Evolutionary conservation across 2,888 invertebrate genomes (phyloP).

Genomic region (Steinernema hermaphroditum): DNA sequence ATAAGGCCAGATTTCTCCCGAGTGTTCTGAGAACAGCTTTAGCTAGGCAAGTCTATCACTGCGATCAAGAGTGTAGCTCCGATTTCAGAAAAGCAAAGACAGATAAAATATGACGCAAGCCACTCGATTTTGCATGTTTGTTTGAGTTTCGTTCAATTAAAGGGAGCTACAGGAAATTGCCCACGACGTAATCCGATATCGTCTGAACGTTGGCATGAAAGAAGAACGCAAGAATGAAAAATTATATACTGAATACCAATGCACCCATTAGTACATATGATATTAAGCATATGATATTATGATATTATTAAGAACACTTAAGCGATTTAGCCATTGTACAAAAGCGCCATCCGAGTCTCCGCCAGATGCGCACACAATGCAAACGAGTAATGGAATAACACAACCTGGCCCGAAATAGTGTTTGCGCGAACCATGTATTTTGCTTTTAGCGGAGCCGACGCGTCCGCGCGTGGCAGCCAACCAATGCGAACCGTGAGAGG

Average conservation of each 20-base stretch:
- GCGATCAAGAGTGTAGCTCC: not conserved
- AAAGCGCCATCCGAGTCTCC: not conserved
- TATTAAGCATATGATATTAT: too few relatives aligned
- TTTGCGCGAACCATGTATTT: slow-evolving; percentile 19
- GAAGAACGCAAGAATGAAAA: too few relatives aligned
- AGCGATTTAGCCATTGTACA: slow-evolving; percentile 6
- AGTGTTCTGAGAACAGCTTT: too few relatives aligned
- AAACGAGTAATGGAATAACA: not conserved
- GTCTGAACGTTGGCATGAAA: too few relatives aligned
- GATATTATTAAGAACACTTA: too few relatives aligned
- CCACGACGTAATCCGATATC: not conserved
- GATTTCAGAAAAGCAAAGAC: not conserved
- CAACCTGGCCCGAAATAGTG: slow-evolving; percentile 4
- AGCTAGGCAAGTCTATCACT: too few relatives aligned
- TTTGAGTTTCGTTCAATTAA: slow-evolving; percentile 24
- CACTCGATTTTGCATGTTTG: not conserved
- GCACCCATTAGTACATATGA: slow-evolving; percentile 8
- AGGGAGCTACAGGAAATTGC: not conserved
- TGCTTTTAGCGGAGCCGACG: slow-evolving; percentile 1
- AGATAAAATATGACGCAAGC: not conserved
- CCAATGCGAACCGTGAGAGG: not conserved
- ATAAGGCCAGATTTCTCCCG: too few relatives aligned
- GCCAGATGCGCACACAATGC: slow-evolving; percentile 18
- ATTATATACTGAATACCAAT: not conserved
- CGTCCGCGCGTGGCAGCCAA: not conserved